These are phyloP conservation scores for Monoplex corrugatus DNA, from an alignment of 2,888 invertebrate species.

Conservation along the genomic window DNA sequence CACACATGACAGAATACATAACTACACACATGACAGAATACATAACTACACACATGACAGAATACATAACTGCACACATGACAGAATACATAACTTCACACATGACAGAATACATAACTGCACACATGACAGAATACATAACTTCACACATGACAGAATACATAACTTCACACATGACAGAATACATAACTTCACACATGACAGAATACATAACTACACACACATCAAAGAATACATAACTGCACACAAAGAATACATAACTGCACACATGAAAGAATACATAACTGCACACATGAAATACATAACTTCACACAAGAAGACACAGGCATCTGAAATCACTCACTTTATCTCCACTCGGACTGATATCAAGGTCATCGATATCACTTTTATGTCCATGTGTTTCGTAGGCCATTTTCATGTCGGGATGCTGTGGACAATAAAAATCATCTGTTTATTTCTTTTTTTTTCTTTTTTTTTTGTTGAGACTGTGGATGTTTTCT, in stretches of 20 bases:
- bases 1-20: too few relatives aligned
- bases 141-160: background rate
- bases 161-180: background rate
- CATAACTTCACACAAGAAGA: background rate
- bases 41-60: background rate
- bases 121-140: too few relatives aligned
- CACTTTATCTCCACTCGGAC: constrained; percentile 87
- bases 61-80: background rate
- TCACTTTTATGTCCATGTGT: constrained; percentile 92
- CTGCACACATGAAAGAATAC: background rate
- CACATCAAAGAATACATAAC: background rate
- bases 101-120: too few relatives aligned
- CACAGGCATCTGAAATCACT: constrained; percentile 52
- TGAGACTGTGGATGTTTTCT: too few relatives aligned
- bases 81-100: background rate
- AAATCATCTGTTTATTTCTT: too few relatives aligned
- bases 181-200: background rate
- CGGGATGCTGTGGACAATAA: constrained; percentile 86
- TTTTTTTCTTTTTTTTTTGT: too few relatives aligned
- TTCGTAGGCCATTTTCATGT: constrained; percentile 87
- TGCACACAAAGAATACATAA: background rate
- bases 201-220: background rate
- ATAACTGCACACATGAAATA: background rate
- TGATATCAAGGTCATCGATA: constrained; percentile 96
- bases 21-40: background rate